Evolutionary conservation across 2,888 invertebrate species (phyloP).

Genomic region (Hartigia nigra): DNA sequence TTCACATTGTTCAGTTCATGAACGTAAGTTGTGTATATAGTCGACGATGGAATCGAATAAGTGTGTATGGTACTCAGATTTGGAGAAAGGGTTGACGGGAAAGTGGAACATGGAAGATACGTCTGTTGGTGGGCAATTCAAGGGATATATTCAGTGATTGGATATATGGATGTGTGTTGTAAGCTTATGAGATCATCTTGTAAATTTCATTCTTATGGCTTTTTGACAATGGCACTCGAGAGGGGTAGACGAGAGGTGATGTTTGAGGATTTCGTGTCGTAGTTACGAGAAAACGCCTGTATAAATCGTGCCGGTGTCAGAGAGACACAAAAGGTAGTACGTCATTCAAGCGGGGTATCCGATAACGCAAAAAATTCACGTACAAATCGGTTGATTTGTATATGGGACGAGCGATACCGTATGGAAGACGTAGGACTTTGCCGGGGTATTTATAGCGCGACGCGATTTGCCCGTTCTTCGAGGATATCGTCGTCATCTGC

Average conservation of each 20-base stretch:
- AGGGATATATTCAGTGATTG: background rate
- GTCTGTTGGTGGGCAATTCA: too few relatives aligned
- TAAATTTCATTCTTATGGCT: background rate
- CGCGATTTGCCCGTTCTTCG: slow-evolving; percentile 16
- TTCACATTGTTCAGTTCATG: background rate
- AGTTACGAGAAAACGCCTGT: background rate
- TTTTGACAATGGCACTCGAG: background rate
- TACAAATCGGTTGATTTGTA: background rate
- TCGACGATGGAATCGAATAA: background rate
- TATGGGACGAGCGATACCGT: background rate
- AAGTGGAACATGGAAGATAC: background rate
- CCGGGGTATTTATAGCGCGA: slow-evolving; percentile 29
- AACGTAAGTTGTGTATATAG: background rate
- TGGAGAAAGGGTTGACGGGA: background rate
- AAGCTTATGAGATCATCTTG: background rate
- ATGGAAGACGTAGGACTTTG: background rate
- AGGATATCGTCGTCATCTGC: slow-evolving; percentile 21
- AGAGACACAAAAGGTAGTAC: background rate
- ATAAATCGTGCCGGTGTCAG: background rate
- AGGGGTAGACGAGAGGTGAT: background rate
- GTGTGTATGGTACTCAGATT: background rate
- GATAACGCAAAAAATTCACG: background rate
- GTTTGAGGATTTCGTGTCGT: background rate
- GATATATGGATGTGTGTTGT: background rate
- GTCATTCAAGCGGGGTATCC: background rate